Evolutionary conservation across 2,888 invertebrate species (phyloP).

Genomic region (Pasiphila rectangulata): DNA sequence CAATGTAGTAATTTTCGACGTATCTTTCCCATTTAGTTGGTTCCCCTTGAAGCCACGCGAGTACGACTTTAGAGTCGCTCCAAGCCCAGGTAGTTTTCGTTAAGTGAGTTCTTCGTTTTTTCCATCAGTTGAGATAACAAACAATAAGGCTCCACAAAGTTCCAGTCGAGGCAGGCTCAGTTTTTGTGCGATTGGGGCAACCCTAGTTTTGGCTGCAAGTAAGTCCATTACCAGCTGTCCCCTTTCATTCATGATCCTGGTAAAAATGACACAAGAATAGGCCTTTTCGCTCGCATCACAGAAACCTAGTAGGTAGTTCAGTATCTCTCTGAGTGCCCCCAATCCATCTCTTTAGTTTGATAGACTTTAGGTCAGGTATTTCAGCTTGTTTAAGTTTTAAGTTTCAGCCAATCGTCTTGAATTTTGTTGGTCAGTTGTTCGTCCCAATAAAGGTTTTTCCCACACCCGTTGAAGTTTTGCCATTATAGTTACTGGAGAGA

Average conservation of each 20-base stretch:
- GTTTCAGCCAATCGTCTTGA: not conserved
- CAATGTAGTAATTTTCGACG: too few species aligned
- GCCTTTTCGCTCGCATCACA: not conserved
- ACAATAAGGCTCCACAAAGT: not conserved
- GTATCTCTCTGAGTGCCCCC: not conserved
- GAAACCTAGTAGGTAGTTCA: not conserved
- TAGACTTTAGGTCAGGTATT: not conserved
- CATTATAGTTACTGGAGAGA: not conserved
- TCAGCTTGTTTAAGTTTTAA: not conserved
- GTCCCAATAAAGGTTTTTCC: not conserved
- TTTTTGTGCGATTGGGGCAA: not conserved
- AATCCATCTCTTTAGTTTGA: not conserved
- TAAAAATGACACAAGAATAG: not conserved
- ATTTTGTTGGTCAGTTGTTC: not conserved
- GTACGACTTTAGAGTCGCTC: not conserved
- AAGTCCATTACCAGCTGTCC: too few species aligned
- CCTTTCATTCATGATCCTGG: not conserved
- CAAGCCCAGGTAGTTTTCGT: not conserved
- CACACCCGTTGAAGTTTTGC: not conserved
- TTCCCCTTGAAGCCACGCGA: not conserved
- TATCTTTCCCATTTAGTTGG: not conserved
- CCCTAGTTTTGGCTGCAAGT: not conserved
- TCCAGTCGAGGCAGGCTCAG: not conserved
- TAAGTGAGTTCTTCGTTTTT: not conserved
- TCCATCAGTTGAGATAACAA: not conserved